These are phyloP conservation scores for Brachionichthys hirsutus DNA, from an alignment of 2,113 vertebrate species.

Conservation along the genomic window DNA sequence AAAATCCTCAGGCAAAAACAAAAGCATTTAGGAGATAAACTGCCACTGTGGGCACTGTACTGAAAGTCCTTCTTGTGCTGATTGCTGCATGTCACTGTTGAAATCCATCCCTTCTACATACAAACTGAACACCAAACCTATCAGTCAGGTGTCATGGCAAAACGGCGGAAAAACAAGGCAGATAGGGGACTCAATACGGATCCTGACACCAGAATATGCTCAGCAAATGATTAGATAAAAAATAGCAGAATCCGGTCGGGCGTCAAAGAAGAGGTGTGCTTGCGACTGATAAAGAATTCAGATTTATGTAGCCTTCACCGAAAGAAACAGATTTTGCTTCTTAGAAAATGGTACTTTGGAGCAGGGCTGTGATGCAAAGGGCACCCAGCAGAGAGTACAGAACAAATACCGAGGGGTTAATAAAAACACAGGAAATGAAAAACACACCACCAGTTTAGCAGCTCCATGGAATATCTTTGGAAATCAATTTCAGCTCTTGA, in stretches of 20 bases:
- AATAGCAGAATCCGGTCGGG: conserved; percentile 69
- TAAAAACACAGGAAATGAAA: conserved; percentile 62
- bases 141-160: conserved; percentile 73
- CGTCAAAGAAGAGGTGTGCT: conserved; percentile 64
- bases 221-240: conserved; percentile 77
- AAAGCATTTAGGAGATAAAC: conserved; percentile 47
- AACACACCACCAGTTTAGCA: conserved; percentile 38
- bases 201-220: conserved; percentile 73
- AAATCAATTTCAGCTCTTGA: conserved; percentile 46
- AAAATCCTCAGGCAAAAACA: conserved; percentile 32
- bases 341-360: conserved; percentile 49
- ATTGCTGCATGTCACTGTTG: conserved; percentile 39
- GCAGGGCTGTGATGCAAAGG: conserved; percentile 41
- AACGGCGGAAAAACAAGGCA: conserved; percentile 57
- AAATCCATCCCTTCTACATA: conserved; percentile 23
- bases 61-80: conserved; percentile 50
- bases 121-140: conserved; percentile 55
- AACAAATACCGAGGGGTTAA: conserved; percentile 52
- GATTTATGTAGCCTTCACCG: conserved; percentile 70
- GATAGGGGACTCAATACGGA: conserved; percentile 71
- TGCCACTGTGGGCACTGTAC: conserved; percentile 22
- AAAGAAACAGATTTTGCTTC: conserved; percentile 66
- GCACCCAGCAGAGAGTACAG: conserved; percentile 10
- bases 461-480: conserved; percentile 23
- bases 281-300: conserved; percentile 76